phyloP scores from a whole-genome alignment of 2,888 invertebrate species.

The Cheilosia vernalis region DNA sequence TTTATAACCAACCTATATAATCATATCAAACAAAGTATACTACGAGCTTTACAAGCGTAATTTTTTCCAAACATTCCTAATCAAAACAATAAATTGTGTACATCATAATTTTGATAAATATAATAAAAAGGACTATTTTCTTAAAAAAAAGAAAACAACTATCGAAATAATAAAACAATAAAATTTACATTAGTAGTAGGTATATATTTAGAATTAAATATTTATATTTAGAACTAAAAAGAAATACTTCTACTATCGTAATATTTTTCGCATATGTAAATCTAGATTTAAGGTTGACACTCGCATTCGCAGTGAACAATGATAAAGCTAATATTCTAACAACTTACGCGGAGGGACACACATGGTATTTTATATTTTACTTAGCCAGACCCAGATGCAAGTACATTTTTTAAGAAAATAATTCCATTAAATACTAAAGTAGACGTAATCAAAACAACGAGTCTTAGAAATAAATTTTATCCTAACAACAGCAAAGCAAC shows the following conservation, averaged over 20 bases:
- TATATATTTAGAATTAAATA: neutral
- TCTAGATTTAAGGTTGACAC: conserved; percentile 17
- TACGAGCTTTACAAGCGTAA: conserved; percentile 15
- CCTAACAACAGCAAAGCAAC: conserved; percentile 58
- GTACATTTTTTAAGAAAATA: conserved; percentile 9
- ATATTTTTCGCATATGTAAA: neutral
- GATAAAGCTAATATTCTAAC: conserved; percentile 77
- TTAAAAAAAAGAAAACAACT: neutral
- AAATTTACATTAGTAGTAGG: neutral
- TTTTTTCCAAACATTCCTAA: conserved; percentile 50
- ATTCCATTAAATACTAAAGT: neutral
- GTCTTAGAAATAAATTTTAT: conserved; percentile 8
- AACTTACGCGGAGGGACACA: conserved; percentile 15
- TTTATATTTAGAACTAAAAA: neutral
- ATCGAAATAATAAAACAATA: neutral
- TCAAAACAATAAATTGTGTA: conserved; percentile 44
- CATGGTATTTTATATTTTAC: conserved; percentile 8
- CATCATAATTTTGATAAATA: conserved; percentile 12
- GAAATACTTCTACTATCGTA: neutral
- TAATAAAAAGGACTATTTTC: neutral
- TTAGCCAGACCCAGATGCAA: conserved; percentile 18
- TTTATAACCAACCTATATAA: conserved; percentile 6
- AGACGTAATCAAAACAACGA: neutral
- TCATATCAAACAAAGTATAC: conserved; percentile 54
- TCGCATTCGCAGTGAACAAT: conserved; percentile 41